Conservation (phyloP, 1,140 invertebrate genomes). For the Sipha flava region DNA sequence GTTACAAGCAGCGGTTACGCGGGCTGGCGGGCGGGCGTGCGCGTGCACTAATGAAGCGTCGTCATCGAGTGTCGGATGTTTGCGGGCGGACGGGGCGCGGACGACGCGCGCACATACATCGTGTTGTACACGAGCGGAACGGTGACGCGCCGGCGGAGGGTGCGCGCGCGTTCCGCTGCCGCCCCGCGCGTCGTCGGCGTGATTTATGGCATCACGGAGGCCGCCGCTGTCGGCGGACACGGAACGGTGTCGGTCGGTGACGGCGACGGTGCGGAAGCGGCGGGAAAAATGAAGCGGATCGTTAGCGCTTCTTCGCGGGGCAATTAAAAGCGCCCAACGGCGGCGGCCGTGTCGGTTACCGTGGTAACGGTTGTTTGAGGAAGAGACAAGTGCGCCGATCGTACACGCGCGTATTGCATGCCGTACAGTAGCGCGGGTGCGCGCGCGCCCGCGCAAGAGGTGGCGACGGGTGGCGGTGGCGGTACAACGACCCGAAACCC, state of each 20-base stretch:
- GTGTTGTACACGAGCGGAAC: neutral
- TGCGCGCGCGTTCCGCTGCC: neutral
- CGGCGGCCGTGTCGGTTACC: neutral
- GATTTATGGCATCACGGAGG: constrained; percentile 16
- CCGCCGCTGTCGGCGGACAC: neutral
- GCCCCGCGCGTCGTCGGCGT: neutral
- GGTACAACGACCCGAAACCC: neutral
- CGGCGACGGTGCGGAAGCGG: constrained; percentile 11
- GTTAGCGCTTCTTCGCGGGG: constrained; percentile 31
- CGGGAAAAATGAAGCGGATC: constrained; percentile 28
- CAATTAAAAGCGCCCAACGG: constrained; percentile 27
- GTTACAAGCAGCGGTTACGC: constrained; percentile 7
- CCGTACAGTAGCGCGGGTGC: neutral
- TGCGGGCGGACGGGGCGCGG: neutral
- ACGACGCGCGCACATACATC: neutral
- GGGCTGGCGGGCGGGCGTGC: neutral
- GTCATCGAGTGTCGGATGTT: constrained; percentile 32
- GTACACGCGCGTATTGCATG: neutral
- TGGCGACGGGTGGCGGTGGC: neutral
- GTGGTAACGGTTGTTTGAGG: constrained; percentile 16
- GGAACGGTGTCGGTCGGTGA: neutral
- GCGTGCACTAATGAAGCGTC: constrained; percentile 29
- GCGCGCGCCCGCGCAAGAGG: neutral
- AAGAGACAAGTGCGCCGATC: neutral
- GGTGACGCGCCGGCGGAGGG: neutral